A percentile compares a stretch with the other conserved stretches of the same genome.
phyloP scores from a whole-genome alignment of 1,140 invertebrate genomes.

The Trichogramma pretiosum region DNA sequence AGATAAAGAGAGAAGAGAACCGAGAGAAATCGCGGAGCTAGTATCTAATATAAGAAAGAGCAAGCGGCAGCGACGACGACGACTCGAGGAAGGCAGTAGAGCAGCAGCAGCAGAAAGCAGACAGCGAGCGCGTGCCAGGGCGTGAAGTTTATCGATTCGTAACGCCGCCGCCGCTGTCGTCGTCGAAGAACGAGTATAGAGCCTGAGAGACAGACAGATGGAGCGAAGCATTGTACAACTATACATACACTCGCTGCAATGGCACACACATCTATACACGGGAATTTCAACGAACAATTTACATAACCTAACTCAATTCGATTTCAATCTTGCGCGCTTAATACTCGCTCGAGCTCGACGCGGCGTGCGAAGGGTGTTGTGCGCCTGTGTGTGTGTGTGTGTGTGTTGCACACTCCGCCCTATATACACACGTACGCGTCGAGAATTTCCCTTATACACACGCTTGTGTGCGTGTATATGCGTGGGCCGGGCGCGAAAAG shows the following conservation, averaged over 20 bases:
- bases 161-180: constrained; percentile 4
- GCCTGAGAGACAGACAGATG: not conserved
- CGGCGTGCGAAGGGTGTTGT: no score
- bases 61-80: not conserved
- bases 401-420: no score
- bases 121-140: not conserved
- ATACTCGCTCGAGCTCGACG: constrained; percentile 4
- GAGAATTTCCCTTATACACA: no score
- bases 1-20: not conserved
- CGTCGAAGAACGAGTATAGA: constrained; percentile 10
- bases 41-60: not conserved
- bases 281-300: constrained; percentile 23
- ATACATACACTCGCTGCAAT: no score
- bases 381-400: no score
- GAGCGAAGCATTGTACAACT: no score
- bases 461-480: no score
- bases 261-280: constrained; percentile 16
- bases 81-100: not conserved
- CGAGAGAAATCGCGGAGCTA: not conserved
- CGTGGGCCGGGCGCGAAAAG: no score
- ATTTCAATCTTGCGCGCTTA: constrained; percentile 22
- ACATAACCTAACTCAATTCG: constrained; percentile 26
- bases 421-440: no score
- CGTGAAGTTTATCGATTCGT: constrained; percentile 20
- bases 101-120: not conserved